A percentile compares a stretch with the other conserved stretches of the same genome.
Conservation (phyloP, 2,113 vertebrate genomes). For the Okapia johnstoni region DNA sequence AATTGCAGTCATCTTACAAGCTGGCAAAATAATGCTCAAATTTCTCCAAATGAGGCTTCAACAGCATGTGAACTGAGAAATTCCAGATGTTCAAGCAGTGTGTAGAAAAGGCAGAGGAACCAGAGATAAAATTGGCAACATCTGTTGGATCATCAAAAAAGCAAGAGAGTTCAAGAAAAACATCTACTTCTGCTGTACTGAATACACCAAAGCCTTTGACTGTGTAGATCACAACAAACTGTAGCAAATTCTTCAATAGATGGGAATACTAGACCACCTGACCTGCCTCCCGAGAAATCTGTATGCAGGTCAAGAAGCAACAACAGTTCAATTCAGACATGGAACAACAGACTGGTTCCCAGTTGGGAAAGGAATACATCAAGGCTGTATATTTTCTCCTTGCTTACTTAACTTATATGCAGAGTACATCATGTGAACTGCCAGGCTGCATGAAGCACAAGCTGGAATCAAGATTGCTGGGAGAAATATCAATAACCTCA, state of each 20-base stretch:
- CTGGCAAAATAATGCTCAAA: background rate
- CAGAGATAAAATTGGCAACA: background rate
- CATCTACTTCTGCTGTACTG: background rate
- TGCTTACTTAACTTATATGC: background rate
- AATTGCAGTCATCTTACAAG: background rate
- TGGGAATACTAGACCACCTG: background rate
- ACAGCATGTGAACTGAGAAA: background rate
- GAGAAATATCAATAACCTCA: background rate
- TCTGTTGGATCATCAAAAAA: background rate
- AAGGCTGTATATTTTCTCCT: background rate
- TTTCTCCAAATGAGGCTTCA: background rate
- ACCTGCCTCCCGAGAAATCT: background rate
- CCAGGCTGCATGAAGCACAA: background rate
- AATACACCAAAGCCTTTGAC: background rate
- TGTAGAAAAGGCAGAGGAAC: background rate
- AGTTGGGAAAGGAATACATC: background rate
- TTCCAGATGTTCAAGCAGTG: background rate
- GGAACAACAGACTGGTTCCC: fast-evolving
- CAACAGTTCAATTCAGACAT: background rate
- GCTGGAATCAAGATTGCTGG: background rate
- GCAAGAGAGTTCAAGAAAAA: background rate
- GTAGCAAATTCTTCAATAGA: background rate
- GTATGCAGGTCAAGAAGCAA: background rate
- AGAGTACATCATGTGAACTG: background rate
- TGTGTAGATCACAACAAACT: background rate